phyloP scores from a whole-genome alignment of 1,140 invertebrate species.

The Hyphantria cunea region DNA sequence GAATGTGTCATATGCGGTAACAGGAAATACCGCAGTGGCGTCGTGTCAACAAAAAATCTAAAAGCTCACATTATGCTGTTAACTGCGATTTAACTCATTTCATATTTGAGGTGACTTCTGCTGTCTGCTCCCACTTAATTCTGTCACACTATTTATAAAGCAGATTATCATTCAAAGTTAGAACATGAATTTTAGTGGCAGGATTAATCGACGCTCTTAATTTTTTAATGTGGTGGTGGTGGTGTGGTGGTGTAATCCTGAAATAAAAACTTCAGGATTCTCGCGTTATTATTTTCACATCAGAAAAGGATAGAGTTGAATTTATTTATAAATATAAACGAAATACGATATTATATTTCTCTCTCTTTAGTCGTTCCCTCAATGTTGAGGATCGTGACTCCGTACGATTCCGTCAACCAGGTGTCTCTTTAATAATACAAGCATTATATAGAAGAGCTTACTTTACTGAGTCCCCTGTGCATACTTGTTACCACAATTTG shows the following conservation, averaged over 20 bases:
- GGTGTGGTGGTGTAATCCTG: no score
- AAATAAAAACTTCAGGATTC: constrained; percentile 4
- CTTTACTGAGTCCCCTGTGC: no score
- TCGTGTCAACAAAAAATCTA: constrained; percentile 75
- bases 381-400: no score
- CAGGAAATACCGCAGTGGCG: constrained; percentile 73
- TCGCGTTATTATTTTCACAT: not conserved
- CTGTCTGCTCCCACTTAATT: constrained; percentile 66
- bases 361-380: no score
- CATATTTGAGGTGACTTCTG: constrained; percentile 72
- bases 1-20: constrained; percentile 45
- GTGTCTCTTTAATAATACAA: no score
- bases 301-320: not conserved
- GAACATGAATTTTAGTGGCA: constrained; percentile 16
- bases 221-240: no score
- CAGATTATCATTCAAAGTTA: constrained; percentile 27
- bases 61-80: constrained; percentile 76
- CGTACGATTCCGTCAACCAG: no score
- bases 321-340: not conserved
- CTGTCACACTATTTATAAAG: constrained; percentile 65
- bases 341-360: no score
- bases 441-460: no score
- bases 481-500: no score
- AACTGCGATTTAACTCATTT: constrained; percentile 77
- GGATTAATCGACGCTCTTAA: constrained; percentile 27